phyloP scores from a whole-genome alignment of 2,797 vertebrate genomes.

The Apogon hyalosoma region DNA sequence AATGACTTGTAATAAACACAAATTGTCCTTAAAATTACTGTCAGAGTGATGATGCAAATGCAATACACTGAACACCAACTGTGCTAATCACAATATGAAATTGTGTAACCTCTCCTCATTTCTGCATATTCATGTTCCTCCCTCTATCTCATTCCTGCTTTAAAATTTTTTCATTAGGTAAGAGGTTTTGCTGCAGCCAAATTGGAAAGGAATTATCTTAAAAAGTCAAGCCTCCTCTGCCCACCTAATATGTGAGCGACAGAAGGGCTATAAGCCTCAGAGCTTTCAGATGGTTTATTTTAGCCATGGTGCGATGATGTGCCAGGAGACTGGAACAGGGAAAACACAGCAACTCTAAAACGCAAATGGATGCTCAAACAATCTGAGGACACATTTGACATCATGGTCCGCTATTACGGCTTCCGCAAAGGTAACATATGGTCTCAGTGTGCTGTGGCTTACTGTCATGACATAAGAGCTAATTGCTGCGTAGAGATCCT shows the following conservation, averaged over 20 bases:
- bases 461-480: slow-evolving; percentile 12
- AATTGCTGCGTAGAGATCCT: slow-evolving; percentile 13
- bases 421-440: slow-evolving; percentile 46
- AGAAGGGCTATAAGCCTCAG: slow-evolving; percentile 70
- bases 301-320: slow-evolving; percentile 27
- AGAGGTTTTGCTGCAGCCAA: slow-evolving; percentile 42
- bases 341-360: slow-evolving; percentile 63
- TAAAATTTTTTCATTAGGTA: slow-evolving; percentile 36
- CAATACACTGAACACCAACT: slow-evolving; percentile 11
- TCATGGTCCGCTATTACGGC: slow-evolving; percentile 10
- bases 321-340: slow-evolving; percentile 52
- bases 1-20: neutral
- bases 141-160: slow-evolving; percentile 2
- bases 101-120: slow-evolving; percentile 8
- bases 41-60: slow-evolving; percentile 6
- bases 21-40: neutral
- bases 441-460: slow-evolving; percentile 16
- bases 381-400: slow-evolving; percentile 21
- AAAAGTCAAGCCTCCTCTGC: slow-evolving; percentile 52
- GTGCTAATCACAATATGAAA: slow-evolving; percentile 15
- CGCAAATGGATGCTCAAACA: slow-evolving; percentile 47
- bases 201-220: slow-evolving; percentile 69
- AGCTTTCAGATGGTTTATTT: slow-evolving; percentile 70
- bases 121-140: slow-evolving; percentile 14
- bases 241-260: slow-evolving; percentile 64